A percentile compares a stretch with the other conserved stretches of the same genome.
Conservation (phyloP, 2,888 invertebrate genomes). For the Eupithecia pulchellata region DNA sequence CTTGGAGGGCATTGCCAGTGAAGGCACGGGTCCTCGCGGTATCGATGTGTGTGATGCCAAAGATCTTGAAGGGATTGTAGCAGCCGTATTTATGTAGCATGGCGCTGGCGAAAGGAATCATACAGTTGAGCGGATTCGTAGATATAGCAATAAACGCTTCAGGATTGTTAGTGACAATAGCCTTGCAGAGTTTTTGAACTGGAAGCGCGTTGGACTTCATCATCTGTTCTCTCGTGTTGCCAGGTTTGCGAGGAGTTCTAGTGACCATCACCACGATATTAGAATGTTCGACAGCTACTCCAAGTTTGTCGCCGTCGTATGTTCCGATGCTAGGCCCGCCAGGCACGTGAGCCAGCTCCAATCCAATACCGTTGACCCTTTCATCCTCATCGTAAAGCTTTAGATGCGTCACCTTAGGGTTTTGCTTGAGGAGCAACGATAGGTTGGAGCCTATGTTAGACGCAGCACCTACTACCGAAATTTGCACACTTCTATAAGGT, state of each 20-base stretch:
- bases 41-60: constrained; percentile 70
- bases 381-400: constrained; percentile 64
- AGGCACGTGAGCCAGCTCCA: constrained; percentile 61
- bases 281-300: constrained; percentile 55
- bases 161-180: constrained; percentile 60
- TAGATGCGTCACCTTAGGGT: constrained; percentile 57
- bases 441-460: constrained; percentile 64
- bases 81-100: constrained; percentile 58
- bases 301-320: constrained; percentile 55
- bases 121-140: constrained; percentile 67
- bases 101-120: constrained; percentile 66
- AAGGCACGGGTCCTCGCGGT: constrained; percentile 57
- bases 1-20: constrained; percentile 55
- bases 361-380: constrained; percentile 57
- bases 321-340: constrained; percentile 56
- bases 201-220: constrained; percentile 60
- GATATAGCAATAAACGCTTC: constrained; percentile 65
- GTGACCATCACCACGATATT: constrained; percentile 63
- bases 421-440: constrained; percentile 63
- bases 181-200: constrained; percentile 59
- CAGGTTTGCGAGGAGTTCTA: constrained; percentile 56
- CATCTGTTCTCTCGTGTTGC: constrained; percentile 60
- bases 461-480: constrained; percentile 66
- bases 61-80: constrained; percentile 66
- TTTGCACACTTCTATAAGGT: constrained; percentile 56